Evolutionary conservation across 2,113 vertebrate genomes (phyloP), one percentile per base, ranked within the genome.

Genomic region (Hydrolagus affinis): DNA sequence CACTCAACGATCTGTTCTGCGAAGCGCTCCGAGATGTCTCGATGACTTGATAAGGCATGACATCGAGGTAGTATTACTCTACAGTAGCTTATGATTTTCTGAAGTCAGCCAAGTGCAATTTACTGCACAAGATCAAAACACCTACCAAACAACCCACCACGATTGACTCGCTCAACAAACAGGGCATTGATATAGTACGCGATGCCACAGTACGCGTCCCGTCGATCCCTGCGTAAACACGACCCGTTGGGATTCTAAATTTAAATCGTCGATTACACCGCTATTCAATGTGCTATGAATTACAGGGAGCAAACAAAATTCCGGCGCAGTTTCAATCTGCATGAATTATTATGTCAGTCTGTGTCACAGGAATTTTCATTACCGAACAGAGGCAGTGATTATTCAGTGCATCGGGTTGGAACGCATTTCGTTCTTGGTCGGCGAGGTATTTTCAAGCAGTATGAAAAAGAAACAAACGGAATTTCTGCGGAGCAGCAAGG

Each of bases 361-460:
- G 66, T 83, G 78, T 83, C 78, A 66, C 64, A 62, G 66, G 30
- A 83, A 83, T 83, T 83, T 83, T 83, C 78, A 83, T 83, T 83
- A 83, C 66, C 23, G 66, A 66, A 25, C 25, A 19, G 23, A 25
- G 66, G 23, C 19, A 17, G 62, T 83, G 66, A 83, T 83, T 83
- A 83, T 83, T 83, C 59, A 66, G 78, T 17, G 62, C 78, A 64
- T 8, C 32, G 78, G 66, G 32, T 83, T 83, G 78, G 78, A 83
- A 83, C 78, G 30, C 60, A 66, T 14, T 56, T 74, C 32, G 14
- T 32, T 10, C 78, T 66, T 83, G 64, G 28, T 68, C 9, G 11
- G 78, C 7, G 12, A 32, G 30, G 44, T 44, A 21, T n/a, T 14
- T 60, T 59, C 7, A 28, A 30, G 21, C 19, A 66, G 21, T 62